Base-by-base conservation (phyloP, 2,888 invertebrate species). In the Aspidiotus rigidus region DNA sequence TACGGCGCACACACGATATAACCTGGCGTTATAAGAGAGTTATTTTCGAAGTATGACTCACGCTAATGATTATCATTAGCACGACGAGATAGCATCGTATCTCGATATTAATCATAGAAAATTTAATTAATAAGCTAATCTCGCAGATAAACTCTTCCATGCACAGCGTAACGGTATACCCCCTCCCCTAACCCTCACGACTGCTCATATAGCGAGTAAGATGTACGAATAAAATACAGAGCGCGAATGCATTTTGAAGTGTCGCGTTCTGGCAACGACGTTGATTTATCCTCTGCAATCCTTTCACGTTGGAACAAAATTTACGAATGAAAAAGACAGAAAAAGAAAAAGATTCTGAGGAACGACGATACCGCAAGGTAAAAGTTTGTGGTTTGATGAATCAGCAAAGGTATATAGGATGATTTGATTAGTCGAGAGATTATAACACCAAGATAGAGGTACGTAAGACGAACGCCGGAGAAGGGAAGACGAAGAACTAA, bases 391-490 rank as follows among this genome's bases (percentile, higher is more conserved):
- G 28, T 59, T 10, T 17, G 17, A 59, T 59, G 59, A 59, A 28
- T 59, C 59, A 59, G 59, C 59, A 59, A n/a, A 28, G 39, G 56
- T 56, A 59, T 28, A 59, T 39, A 59, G 28, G 59, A 39, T 59
- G 59, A 59, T 59, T 59, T 7, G 28, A 59, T 16, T 59, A 28
- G 59, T 56, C 10, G 56, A 56, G 28, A 59, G 59, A 59, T 59
- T 59, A 59, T 28, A 59, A 59, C 13, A 59, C 28, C 28, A 39
- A 59, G 59, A 59, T 59, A 59, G 39, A 59, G n/a, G n/a, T 49
- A 8, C 59, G 59, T 13, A 59, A 17, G 28, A 59, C 59, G 28
- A 59, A 59, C 8, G 28, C 16, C 13, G 39, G 28, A 28, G 13
- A 39, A 59, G 28, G 13, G 39, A 59, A 59, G 13, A 7, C 10